Conservation (phyloP, 2,888 invertebrate genomes). For the Archips crataeganus region DNA sequence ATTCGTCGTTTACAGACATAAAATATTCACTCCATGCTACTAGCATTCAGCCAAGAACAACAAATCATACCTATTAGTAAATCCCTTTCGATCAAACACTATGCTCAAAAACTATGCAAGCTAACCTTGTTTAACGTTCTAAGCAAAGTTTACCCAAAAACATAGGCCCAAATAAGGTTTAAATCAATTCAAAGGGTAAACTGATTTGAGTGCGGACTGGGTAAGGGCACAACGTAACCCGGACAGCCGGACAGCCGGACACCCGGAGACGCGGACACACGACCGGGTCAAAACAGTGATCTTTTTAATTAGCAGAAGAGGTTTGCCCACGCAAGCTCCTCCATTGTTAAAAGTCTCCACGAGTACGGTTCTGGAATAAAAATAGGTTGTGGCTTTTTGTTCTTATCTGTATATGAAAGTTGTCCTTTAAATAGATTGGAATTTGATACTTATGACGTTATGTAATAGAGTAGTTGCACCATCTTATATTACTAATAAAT, state of each 20-base stretch:
- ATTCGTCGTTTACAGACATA: too few relatives aligned
- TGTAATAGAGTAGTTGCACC: too few relatives aligned
- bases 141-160: slow-evolving; percentile 24
- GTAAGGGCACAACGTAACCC: not conserved
- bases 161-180: slow-evolving; percentile 30
- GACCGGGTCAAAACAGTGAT: slow-evolving; percentile 46
- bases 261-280: slow-evolving; percentile 40
- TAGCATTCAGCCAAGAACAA: not conserved
- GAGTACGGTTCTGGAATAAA: slow-evolving; percentile 25
- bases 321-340: slow-evolving; percentile 59
- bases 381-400: slow-evolving; percentile 48
- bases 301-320: slow-evolving; percentile 74
- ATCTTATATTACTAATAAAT: too few relatives aligned
- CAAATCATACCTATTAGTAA: not conserved
- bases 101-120: slow-evolving; percentile 29
- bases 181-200: slow-evolving; percentile 38
- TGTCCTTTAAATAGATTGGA: not conserved
- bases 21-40: too few relatives aligned
- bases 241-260: not conserved
- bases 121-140: not conserved
- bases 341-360: slow-evolving; percentile 50
- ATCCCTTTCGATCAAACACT: not conserved
- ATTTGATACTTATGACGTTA: not conserved
- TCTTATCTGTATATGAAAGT: not conserved
- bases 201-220: slow-evolving; percentile 45